Conservation (phyloP, 2,888 invertebrate genomes). For the Netelia virgata region DNA sequence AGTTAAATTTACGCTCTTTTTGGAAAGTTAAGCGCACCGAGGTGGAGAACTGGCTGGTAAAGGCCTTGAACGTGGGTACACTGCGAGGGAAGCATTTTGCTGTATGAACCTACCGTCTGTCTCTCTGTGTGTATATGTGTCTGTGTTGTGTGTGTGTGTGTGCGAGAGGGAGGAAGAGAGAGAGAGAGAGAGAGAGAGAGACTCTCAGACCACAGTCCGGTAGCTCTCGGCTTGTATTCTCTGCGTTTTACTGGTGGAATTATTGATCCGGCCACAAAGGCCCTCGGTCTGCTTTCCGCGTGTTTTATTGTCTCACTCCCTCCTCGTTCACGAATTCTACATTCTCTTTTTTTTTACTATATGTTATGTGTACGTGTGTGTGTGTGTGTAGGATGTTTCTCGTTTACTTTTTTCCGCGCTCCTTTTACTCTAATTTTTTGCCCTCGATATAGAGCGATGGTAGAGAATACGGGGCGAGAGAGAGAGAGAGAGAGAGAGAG, state of each 20-base stretch:
- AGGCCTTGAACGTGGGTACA: neutral
- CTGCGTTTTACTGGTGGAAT: conserved; percentile 66
- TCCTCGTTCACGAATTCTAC: conserved; percentile 44
- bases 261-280: conserved; percentile 69
- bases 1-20: neutral
- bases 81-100: conserved; percentile 2
- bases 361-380: neutral
- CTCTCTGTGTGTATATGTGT: too few relatives aligned
- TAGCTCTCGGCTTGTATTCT: conserved; percentile 34
- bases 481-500: neutral
- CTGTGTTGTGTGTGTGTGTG: neutral
- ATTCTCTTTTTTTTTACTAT: conserved; percentile 6
- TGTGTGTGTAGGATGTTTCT: conserved; percentile 20
- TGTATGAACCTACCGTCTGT: neutral
- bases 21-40: conserved; percentile 46
- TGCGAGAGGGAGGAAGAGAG: neutral
- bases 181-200: conserved; percentile 4
- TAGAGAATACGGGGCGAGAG: neutral
- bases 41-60: conserved; percentile 11
- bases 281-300: conserved; percentile 54
- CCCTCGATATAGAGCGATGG: conserved; percentile 25
- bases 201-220: conserved; percentile 58
- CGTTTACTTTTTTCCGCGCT: conserved; percentile 25
- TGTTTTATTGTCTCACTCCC: conserved; percentile 64
- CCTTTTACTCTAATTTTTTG: conserved; percentile 41